phyloP scores from a whole-genome alignment of 2,113 vertebrate genomes.

The Paedocypris sp. region DNA sequence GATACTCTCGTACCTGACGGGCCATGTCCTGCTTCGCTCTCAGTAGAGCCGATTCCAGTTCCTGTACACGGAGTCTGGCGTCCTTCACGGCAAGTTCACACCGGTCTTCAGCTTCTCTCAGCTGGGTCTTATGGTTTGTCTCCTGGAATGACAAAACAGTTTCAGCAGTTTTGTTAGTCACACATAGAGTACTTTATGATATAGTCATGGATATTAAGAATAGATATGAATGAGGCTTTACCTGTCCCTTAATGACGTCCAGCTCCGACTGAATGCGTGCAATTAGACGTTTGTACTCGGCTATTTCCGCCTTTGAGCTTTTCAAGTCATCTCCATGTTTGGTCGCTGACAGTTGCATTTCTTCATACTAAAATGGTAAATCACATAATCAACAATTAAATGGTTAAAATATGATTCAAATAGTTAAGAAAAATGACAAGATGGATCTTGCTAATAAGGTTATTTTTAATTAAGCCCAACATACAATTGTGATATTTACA shows the following conservation, averaged over 20 bases:
- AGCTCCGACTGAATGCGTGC: conserved; percentile 10
- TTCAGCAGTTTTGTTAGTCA: background rate
- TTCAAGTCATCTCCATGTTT: conserved; percentile 17
- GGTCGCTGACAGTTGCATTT: conserved; percentile 12
- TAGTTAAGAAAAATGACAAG: no score
- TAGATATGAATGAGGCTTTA: background rate
- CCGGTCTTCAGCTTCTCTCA: conserved; percentile 15
- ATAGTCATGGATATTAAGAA: no score
- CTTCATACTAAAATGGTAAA: conserved; percentile 21
- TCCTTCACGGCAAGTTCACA: conserved; percentile 14
- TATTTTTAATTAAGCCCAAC: no score
- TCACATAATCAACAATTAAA: background rate
- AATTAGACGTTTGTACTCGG: conserved; percentile 16
- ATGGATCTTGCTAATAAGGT: no score
- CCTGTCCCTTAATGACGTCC: conserved; percentile 7
- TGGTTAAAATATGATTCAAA: no score
- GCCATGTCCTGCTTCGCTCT: conserved; percentile 27
- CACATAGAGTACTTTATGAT: background rate
- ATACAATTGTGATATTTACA: no score
- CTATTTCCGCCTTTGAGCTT: conserved; percentile 7
- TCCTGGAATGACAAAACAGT: background rate
- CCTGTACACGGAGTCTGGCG: conserved; percentile 1
- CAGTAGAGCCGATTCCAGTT: conserved; percentile 26
- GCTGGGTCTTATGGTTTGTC: background rate
- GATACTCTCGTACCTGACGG: conserved; percentile 23